Evolutionary conservation across 2,113 vertebrate genomes (phyloP).

Genomic region (Rhynchopsitta pachyrhyncha): DNA sequence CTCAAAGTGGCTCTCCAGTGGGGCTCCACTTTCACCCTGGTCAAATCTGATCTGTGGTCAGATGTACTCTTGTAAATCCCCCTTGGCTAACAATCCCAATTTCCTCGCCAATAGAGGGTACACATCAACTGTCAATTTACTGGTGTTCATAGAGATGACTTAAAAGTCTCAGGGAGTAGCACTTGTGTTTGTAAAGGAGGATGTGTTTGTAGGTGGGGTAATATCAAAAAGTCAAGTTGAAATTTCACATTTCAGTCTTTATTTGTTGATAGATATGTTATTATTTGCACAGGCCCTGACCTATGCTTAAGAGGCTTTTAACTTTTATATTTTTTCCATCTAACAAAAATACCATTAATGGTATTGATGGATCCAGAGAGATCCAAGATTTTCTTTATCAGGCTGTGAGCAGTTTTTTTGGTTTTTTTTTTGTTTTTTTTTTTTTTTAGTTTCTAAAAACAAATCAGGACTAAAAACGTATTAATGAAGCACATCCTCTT

Average conservation of each 20-base stretch:
- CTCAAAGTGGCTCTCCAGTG: not conserved
- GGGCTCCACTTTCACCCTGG: not conserved
- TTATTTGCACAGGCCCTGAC: not conserved
- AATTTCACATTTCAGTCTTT: not conserved
- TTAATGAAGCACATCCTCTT: not conserved
- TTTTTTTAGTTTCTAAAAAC: not conserved
- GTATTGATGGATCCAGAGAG: not conserved
- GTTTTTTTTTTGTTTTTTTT: not conserved
- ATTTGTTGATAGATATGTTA: not conserved
- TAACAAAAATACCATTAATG: not conserved
- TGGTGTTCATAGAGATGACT: not conserved
- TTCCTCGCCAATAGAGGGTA: not conserved
- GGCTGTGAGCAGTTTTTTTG: not conserved
- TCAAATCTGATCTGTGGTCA: not conserved
- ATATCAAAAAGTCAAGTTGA: not conserved
- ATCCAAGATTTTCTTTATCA: not conserved
- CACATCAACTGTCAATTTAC: not conserved
- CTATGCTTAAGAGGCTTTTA: not conserved
- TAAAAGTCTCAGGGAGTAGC: not conserved
- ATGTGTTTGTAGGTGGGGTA: not conserved
- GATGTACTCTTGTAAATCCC: not conserved
- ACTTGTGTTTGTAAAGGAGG: not conserved
- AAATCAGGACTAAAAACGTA: slow-evolving; percentile 7
- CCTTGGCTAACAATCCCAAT: not conserved
- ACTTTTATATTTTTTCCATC: not conserved